Base-by-base conservation (phyloP, 2,888 invertebrate species). In the Harpagoxenus sublaevis region DNA sequence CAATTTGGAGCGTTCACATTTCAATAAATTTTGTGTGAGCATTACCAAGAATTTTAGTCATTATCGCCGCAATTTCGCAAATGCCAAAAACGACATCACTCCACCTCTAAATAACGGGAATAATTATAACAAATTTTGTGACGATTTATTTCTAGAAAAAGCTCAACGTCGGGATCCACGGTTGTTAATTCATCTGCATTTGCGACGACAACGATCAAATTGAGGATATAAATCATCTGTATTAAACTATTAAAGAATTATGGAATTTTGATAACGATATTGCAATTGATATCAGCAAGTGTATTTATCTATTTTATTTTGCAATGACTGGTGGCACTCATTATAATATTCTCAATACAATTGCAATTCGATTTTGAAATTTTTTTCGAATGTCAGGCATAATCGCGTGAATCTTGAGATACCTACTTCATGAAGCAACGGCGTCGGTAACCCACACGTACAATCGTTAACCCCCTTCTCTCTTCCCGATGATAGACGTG, bases 371-470 rank as follows among this genome's bases (percentile, higher is more conserved):
- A 45, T 71, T 8, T 12, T 9, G 12, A 42, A 51, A 53, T n/a
- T 55, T 63, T 53, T 8, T 28, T 39, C 15, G 15, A 62, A 8
- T n/a, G n/a, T 62, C n/a, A 35, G n/a, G 12, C 31, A 15, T 23
- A 60, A 48, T 57, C 10, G 23, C 12, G 9, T 18, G n/a, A n/a
- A 57, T 71, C 18, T 57, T 15, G 6, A 23, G 9, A 3, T 8
- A 60, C 18, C 48, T 8, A 60, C 18, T 60, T 12, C 9, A 18
- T 55, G 10, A 53, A 15, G 42, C 15, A 66, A 81, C 31, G 57
- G 18, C 71, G 65, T 60, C 78, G 79, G 75, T 86, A 81, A 74
- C 45, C 70, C 51, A 31, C 79, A 79, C 83, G 79, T 84, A 63
- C 31, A 65, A 63, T 74, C 88, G 70, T 86, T 86, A 88, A 84